These are phyloP conservation scores for Leptinotarsa texana DNA, from an alignment of 1,140 invertebrate genomes.

Conservation along the genomic window DNA sequence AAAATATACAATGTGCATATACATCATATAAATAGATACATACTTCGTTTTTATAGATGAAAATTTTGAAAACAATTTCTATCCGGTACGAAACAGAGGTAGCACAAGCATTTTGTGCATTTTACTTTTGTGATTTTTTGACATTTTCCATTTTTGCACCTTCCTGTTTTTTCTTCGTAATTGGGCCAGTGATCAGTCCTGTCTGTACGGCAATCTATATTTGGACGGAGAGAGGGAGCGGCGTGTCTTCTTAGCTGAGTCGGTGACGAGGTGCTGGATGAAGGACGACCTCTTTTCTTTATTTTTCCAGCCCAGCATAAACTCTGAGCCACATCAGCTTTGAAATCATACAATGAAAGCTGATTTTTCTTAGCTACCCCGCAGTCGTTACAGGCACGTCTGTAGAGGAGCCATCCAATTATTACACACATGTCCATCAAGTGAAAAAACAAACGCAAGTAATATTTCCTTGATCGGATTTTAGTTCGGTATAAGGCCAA, in stretches of 20 bases:
- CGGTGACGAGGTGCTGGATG: neutral
- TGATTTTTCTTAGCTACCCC: neutral
- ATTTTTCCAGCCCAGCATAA: neutral
- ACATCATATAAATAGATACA: neutral
- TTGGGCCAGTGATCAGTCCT: neutral
- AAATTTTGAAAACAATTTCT: neutral
- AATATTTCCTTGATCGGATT: constrained; percentile 43
- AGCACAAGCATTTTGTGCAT: constrained; percentile 3
- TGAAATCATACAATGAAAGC: neutral
- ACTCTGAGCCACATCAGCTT: neutral
- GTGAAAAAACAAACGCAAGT: constrained; percentile 40
- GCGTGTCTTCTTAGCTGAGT: neutral
- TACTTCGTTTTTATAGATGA: neutral
- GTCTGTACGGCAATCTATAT: constrained; percentile 1
- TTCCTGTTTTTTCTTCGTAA: neutral
- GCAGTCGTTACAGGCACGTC: neutral
- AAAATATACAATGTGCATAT: neutral
- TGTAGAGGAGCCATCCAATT: constrained; percentile 19
- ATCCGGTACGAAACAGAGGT: constrained; percentile 1
- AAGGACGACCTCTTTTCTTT: neutral
- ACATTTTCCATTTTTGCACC: constrained; percentile 4
- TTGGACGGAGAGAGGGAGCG: neutral
- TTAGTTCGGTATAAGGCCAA: constrained; percentile 37
- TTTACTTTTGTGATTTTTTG: constrained; percentile 4
- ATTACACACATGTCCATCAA: constrained; percentile 33